Conservation (phyloP, 2,797 vertebrate species). For the Moxostoma hubbsi region DNA sequence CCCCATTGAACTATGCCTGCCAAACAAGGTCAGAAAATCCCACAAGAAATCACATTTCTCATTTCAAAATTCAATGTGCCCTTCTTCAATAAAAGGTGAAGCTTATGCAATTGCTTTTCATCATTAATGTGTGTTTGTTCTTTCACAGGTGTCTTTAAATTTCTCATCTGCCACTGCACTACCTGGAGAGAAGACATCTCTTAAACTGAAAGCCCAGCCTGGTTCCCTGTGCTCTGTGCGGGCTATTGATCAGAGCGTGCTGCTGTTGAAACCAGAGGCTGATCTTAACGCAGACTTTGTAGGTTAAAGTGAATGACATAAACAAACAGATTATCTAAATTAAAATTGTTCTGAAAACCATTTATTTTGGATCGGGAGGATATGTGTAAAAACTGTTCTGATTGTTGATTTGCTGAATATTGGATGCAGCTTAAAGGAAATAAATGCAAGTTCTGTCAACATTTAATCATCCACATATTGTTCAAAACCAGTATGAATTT, state of each 20-base stretch:
- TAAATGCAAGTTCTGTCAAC: too few relatives aligned
- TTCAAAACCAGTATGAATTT: too few relatives aligned
- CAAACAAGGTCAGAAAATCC: constrained; percentile 79
- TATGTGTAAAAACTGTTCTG: too few relatives aligned
- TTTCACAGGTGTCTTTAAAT: constrained; percentile 79
- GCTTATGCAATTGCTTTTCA: background rate
- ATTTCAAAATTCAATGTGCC: background rate
- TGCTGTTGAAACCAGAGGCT: constrained; percentile 78
- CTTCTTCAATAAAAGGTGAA: background rate
- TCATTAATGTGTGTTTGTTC: background rate
- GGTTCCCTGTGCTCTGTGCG: constrained; percentile 85
- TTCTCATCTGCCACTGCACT: constrained; percentile 75
- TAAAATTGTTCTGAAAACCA: too few relatives aligned
- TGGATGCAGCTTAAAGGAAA: too few relatives aligned
- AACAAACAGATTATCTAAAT: background rate
- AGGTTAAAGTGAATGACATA: constrained; percentile 55
- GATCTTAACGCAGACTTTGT: constrained; percentile 78
- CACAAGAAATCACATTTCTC: background rate
- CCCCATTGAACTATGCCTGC: constrained; percentile 78
- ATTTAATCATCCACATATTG: too few relatives aligned
- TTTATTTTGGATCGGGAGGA: too few relatives aligned
- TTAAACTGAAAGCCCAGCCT: constrained; percentile 77
- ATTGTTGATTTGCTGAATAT: too few relatives aligned
- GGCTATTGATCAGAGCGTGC: constrained; percentile 87
- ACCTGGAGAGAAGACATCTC: constrained; percentile 70